Base-by-base conservation (phyloP, 2,888 invertebrate species). In the Cantharis nigra region DNA sequence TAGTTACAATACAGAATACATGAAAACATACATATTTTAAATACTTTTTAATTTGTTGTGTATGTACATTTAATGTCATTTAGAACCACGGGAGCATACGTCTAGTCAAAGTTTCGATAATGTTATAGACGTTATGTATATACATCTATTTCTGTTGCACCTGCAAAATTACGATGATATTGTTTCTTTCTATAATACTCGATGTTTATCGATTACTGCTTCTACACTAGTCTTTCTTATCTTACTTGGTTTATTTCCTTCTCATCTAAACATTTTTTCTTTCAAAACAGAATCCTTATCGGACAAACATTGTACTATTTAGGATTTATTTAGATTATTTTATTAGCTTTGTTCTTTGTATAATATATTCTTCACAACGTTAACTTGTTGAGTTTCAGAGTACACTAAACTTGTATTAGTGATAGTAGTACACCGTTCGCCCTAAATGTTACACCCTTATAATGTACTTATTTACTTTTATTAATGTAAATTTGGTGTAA, bases 271-370 rank as follows among this genome's bases (percentile, higher is more conserved):
- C 76, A 74, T 76, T 77, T 78, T 79, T 76, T 80, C 76, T 70
- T 75, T 77, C 75, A 76, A 80, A 80, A 79, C 77, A 77, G 76
- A 80, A 80, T 74, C 72, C 74, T 78, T 79, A 78, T 78, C 81
- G 77, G 81, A 81, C 81, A 79, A 81, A 77, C 77, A 78, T 78
- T 80, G 78, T 80, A 81, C 80, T 79, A 80, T 80, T 80, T 76
- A 74, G 78, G 77, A 78, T 81, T 81, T 79, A 76, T 81, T 81
- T 77, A 75, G 79, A 26, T 62, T 62, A 62, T 70, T 70, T 23
- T 71, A 67, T 75, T 70, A n/a, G 26, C 28, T 65, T 63, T 74
- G 33, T 20, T 26, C 26, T 26, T 26, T 26, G 18, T 30, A 30
- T 33, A 33, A 3, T 13, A 33, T 10, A 16, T 20, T 28, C 10